A percentile compares a stretch with the other conserved stretches of the same genome.
Evolutionary conservation across 1,140 invertebrate species (phyloP).

Genomic region (Bombus terrestris): DNA sequence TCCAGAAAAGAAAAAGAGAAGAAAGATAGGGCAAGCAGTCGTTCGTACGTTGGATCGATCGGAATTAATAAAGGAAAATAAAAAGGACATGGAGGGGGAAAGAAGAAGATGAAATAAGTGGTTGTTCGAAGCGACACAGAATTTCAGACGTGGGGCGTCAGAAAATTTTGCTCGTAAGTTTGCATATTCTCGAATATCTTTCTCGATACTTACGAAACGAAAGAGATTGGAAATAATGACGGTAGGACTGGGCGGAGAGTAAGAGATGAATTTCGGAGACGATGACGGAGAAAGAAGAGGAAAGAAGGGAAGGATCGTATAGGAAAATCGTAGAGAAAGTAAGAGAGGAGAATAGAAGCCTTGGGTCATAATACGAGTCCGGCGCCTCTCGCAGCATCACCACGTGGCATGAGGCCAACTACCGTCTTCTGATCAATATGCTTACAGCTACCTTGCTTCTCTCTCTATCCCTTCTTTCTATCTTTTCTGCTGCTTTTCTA

Average conservation of each 20-base stretch:
- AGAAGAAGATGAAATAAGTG: background rate
- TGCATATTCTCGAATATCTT: background rate
- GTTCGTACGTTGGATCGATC: background rate
- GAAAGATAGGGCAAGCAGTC: too few species aligned
- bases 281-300: background rate
- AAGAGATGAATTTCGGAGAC: background rate
- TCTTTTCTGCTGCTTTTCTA: conserved; percentile 49
- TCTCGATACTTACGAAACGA: background rate
- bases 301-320: conserved; percentile 20
- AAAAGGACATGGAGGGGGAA: background rate
- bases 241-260: background rate
- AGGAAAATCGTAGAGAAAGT: conserved; percentile 69
- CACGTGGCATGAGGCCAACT: conserved; percentile 83
- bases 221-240: background rate
- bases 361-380: conserved; percentile 82
- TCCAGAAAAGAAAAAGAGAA: background rate
- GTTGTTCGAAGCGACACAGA: background rate
- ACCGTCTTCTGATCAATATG: conserved; percentile 83
- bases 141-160: background rate
- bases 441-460: conserved; percentile 77
- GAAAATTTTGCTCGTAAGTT: background rate
- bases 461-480: conserved; percentile 59
- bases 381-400: conserved; percentile 81
- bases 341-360: conserved; percentile 80
- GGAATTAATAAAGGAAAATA: background rate